These are phyloP conservation scores for Ophion costatus DNA, from an alignment of 2,888 invertebrate genomes.

Conservation along the genomic window DNA sequence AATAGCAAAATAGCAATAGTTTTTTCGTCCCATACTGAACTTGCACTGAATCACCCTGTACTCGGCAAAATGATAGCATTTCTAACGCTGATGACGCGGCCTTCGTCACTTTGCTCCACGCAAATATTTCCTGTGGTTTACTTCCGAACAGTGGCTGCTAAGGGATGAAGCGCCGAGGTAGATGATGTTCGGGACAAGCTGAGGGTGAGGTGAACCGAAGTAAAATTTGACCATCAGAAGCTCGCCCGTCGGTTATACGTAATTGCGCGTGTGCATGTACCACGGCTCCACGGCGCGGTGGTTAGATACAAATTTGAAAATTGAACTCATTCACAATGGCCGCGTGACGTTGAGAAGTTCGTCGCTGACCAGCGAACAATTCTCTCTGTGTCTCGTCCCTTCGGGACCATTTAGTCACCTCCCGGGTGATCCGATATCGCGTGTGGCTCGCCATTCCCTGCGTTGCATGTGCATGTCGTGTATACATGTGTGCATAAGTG, in stretches of 20 bases:
- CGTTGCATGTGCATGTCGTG: neutral
- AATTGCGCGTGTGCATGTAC: neutral
- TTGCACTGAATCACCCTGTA: neutral
- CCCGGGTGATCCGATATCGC: conserved; percentile 31
- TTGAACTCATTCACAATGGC: conserved; percentile 68
- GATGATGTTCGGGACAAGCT: neutral
- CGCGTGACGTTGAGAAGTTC: conserved; percentile 48
- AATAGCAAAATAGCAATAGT: neutral
- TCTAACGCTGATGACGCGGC: neutral
- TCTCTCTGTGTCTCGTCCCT: conserved; percentile 33
- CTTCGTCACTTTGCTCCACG: neutral
- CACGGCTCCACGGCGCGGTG: neutral
- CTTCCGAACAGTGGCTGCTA: neutral
- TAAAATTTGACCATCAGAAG: conserved; percentile 57
- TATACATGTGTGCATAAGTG: no score
- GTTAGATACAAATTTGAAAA: conserved; percentile 63
- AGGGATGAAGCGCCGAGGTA: no score
- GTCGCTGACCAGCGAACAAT: conserved; percentile 15
- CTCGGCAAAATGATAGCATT: neutral
- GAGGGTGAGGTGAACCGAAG: neutral
- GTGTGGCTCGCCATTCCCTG: conserved; percentile 7
- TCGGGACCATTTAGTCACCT: conserved; percentile 43
- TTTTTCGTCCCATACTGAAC: neutral
- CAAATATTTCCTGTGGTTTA: conserved; percentile 57
- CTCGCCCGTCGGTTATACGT: conserved; percentile 30